These are phyloP conservation scores for Coregonus sp. DNA, from an alignment of 2,797 vertebrate species.

Conservation along the genomic window DNA sequence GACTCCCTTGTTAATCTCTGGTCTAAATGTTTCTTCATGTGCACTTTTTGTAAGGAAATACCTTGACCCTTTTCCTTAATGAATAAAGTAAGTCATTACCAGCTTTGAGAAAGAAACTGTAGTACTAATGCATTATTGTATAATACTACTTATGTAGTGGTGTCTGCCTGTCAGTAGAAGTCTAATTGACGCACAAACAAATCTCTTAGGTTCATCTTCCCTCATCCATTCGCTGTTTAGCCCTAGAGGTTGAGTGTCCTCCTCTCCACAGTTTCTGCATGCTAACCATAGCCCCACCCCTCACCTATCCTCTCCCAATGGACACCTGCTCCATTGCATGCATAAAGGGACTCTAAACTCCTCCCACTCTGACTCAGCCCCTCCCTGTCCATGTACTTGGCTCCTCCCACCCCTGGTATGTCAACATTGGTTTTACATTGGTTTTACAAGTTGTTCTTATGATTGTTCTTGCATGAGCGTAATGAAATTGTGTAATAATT, in stretches of 20 bases:
- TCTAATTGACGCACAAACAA: neutral
- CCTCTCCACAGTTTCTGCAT: slow-evolving; percentile 82
- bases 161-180: neutral
- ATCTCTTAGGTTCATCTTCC: neutral
- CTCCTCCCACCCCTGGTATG: slow-evolving; percentile 80
- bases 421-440: slow-evolving; percentile 59
- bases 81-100: neutral
- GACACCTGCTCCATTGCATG: slow-evolving; percentile 88
- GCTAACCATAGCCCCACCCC: slow-evolving; percentile 74
- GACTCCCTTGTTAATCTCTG: slow-evolving; percentile 20
- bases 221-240: neutral
- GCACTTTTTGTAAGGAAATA: slow-evolving; percentile 7
- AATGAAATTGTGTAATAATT: neutral
- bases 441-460: slow-evolving; percentile 22
- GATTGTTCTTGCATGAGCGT: neutral
- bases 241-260: slow-evolving; percentile 31
- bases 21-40: slow-evolving; percentile 24
- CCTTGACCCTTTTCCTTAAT: neutral
- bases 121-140: neutral
- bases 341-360: slow-evolving; percentile 61
- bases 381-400: slow-evolving; percentile 75
- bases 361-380: slow-evolving; percentile 71
- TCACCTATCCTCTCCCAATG: slow-evolving; percentile 80
- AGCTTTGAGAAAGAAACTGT: neutral
- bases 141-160: neutral